Evolutionary conservation across 2,888 invertebrate genomes (phyloP).

Genomic region (Cantharis rufa): DNA sequence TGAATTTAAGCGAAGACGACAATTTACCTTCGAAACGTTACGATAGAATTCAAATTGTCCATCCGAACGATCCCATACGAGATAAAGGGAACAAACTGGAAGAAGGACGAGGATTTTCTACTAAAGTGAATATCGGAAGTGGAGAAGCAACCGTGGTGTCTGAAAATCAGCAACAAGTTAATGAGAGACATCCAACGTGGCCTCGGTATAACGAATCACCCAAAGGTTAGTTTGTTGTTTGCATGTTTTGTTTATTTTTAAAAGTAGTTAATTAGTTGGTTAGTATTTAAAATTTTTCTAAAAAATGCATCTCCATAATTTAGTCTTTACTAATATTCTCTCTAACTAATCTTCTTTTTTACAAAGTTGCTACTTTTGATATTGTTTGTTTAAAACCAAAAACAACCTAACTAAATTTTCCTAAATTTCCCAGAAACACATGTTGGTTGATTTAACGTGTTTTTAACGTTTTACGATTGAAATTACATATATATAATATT

Average conservation of each 20-base stretch:
- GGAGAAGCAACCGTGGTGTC: slow-evolving; percentile 56
- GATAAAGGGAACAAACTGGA: slow-evolving; percentile 19
- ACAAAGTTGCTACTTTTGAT: not conserved
- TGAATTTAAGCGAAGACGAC: slow-evolving; percentile 12
- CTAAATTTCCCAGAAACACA: no score
- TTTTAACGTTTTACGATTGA: no score
- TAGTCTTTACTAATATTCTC: not conserved
- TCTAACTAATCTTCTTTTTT: not conserved
- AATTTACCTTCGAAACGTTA: slow-evolving; percentile 48
- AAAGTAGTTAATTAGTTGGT: not conserved
- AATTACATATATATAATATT: no score
- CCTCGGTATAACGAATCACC: slow-evolving; percentile 45
- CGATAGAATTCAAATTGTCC: slow-evolving; percentile 46
- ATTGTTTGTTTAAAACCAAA: not conserved
- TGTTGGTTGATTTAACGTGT: no score
- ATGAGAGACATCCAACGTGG: slow-evolving; percentile 46
- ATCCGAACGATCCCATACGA: slow-evolving; percentile 41
- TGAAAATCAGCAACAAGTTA: slow-evolving; percentile 36
- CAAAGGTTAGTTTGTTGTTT: slow-evolving; percentile 42
- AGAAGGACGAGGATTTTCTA: slow-evolving; percentile 60
- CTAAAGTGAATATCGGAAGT: slow-evolving; percentile 61
- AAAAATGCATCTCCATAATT: not conserved
- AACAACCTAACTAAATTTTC: no score
- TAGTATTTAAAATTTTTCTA: not conserved
- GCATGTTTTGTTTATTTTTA: not conserved